Evolutionary conservation across 2,113 vertebrate species (phyloP).

Genomic region (Puffinus mauretanicus): DNA sequence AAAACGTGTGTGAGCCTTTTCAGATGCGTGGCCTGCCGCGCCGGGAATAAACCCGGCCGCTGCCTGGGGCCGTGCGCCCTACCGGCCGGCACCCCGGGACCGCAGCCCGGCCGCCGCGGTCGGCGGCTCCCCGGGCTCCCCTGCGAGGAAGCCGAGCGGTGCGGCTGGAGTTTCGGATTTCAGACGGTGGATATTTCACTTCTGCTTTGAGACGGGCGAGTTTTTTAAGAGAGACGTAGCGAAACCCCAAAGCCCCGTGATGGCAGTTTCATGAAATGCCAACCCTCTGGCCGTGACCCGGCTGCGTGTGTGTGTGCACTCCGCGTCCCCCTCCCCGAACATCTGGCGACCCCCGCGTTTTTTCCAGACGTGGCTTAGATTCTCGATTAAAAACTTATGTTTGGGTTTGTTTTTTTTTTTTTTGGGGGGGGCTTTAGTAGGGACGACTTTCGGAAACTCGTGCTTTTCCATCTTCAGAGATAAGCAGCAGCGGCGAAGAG

Average conservation of each 20-base stretch:
- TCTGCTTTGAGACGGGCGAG: constrained; percentile 71
- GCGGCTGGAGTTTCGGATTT: constrained; percentile 72
- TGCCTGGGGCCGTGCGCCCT: neutral
- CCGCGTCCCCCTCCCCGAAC: neutral
- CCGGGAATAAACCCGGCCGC: neutral
- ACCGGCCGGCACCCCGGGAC: neutral
- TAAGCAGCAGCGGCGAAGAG: neutral
- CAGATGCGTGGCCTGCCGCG: constrained; percentile 19
- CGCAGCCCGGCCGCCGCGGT: neutral
- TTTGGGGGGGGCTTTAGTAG: neutral
- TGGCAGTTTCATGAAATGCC: constrained; percentile 42
- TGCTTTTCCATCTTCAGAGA: neutral
- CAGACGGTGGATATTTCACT: constrained; percentile 76
- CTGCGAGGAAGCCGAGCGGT: constrained; percentile 58
- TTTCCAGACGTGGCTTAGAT: neutral
- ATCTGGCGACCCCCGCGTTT: neutral
- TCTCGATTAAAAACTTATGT: neutral
- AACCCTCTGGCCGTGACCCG: neutral
- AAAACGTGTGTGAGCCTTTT: constrained; percentile 70
- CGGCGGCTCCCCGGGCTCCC: neutral
- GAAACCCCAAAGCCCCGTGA: constrained; percentile 51
- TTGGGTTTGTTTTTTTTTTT: too few species aligned
- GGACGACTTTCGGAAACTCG: neutral
- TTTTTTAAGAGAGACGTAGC: constrained; percentile 53
- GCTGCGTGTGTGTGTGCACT: neutral